phyloP scores from a whole-genome alignment of 2,888 invertebrate species.

The Helleia helle region DNA sequence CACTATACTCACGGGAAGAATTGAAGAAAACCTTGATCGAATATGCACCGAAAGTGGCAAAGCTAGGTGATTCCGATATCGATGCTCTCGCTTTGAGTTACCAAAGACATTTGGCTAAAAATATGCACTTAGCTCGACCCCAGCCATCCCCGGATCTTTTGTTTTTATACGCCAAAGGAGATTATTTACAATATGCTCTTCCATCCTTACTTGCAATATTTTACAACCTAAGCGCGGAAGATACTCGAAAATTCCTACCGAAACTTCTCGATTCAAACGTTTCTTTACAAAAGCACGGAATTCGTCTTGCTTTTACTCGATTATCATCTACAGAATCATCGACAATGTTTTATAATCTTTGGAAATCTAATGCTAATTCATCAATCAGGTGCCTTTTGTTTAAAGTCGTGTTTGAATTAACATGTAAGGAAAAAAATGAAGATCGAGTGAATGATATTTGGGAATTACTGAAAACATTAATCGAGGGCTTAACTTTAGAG shows the following conservation, averaged over 20 bases:
- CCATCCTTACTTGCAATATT: slow-evolving; percentile 45
- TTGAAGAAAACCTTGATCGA: slow-evolving; percentile 33
- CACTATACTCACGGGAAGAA: slow-evolving; percentile 29
- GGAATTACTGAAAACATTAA: slow-evolving; percentile 37
- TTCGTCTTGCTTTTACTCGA: slow-evolving; percentile 38
- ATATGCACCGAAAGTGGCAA: slow-evolving; percentile 37
- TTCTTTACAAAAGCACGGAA: slow-evolving; percentile 50
- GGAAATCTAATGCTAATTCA: slow-evolving; percentile 41
- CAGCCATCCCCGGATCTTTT: slow-evolving; percentile 37
- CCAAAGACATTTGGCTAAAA: slow-evolving; percentile 42
- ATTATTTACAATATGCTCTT: slow-evolving; percentile 44
- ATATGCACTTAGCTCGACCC: slow-evolving; percentile 49
- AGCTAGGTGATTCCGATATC: slow-evolving; percentile 39
- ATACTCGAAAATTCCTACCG: slow-evolving; percentile 30
- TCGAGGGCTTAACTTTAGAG: slow-evolving; percentile 37
- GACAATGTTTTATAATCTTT: slow-evolving; percentile 33
- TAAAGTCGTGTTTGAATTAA: slow-evolving; percentile 33
- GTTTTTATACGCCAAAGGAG: slow-evolving; percentile 44
- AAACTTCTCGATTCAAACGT: slow-evolving; percentile 38
- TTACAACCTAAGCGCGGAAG: slow-evolving; percentile 34
- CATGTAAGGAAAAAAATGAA: slow-evolving; percentile 35
- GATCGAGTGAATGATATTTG: slow-evolving; percentile 30
- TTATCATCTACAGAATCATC: slow-evolving; percentile 31
- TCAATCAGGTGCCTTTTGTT: slow-evolving; percentile 44
- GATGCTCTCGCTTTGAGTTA: slow-evolving; percentile 38